A percentile compares a stretch with the other conserved stretches of the same genome.
Conservation (phyloP, 2,797 vertebrate genomes). For the Gymnopithys bicolor region DNA sequence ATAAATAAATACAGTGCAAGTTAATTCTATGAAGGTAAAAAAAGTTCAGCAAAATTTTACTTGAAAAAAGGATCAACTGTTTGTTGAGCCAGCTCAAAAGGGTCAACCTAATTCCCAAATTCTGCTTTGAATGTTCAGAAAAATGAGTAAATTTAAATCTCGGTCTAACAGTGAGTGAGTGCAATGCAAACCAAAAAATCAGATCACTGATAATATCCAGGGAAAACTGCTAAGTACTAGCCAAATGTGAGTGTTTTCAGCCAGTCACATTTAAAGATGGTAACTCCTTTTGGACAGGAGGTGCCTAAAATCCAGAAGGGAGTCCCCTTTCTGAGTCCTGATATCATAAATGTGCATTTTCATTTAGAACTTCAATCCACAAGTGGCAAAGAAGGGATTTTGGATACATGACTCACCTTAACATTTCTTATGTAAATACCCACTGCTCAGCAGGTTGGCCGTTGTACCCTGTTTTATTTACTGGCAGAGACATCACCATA, state of each 20-base stretch:
- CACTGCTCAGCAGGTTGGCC: neutral
- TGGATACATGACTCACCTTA: neutral
- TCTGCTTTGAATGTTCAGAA: neutral
- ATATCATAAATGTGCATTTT: neutral
- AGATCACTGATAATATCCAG: neutral
- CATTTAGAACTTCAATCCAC: neutral
- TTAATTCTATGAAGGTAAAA: neutral
- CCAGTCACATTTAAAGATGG: neutral
- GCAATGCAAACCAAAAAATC: neutral
- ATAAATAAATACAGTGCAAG: neutral
- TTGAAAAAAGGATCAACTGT: neutral
- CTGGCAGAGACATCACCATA: neutral
- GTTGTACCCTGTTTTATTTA: constrained; percentile 14
- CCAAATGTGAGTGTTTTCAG: neutral
- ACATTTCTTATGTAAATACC: neutral
- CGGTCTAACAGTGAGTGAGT: neutral
- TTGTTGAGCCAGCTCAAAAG: neutral
- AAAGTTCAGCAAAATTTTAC: neutral
- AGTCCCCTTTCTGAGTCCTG: neutral
- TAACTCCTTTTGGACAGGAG: neutral
- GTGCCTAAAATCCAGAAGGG: neutral
- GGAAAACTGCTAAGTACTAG: neutral
- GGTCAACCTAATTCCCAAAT: neutral
- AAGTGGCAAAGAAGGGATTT: neutral
- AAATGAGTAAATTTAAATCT: neutral